Percentiles rank a stretch among this genome's conserved stretches.
These are phyloP conservation scores for Rallus limicola DNA, from an alignment of 2,113 vertebrate species.

Conservation along the genomic window DNA sequence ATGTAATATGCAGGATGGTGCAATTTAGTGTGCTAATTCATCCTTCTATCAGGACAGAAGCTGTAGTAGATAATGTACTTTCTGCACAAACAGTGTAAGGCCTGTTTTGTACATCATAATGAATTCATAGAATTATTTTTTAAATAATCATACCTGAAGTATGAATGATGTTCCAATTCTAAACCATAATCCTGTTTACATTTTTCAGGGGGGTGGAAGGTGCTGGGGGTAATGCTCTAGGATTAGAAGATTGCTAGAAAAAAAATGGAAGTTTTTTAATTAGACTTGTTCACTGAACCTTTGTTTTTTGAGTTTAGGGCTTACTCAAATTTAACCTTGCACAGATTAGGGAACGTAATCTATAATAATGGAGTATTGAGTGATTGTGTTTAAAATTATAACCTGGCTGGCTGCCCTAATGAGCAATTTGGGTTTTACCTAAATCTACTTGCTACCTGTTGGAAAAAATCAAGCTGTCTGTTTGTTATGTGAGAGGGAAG, in stretches of 20 bases:
- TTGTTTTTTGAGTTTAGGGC: background rate
- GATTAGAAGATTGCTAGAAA: background rate
- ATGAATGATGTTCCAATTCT: background rate
- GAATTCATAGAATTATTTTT: background rate
- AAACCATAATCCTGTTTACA: background rate
- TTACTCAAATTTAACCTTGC: background rate
- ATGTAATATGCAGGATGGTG: too few relatives aligned
- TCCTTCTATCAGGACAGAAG: background rate
- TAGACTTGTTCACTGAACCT: background rate
- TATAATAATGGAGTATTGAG: fast-evolving
- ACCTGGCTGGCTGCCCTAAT: background rate
- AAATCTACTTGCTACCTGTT: background rate
- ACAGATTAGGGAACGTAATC: background rate
- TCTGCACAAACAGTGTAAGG: background rate
- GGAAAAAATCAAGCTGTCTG: background rate
- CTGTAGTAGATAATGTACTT: background rate
- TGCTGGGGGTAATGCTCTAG: background rate
- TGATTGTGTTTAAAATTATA: background rate
- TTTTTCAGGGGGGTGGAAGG: background rate
- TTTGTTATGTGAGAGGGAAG: fast-evolving
- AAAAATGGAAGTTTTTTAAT: background rate
- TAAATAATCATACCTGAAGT: background rate
- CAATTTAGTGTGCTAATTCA: background rate
- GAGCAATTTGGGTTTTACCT: background rate
- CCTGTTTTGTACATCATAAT: background rate